phyloP scores from a whole-genome alignment of 2,888 invertebrate genomes.

The Incurvaria masculella region DNA sequence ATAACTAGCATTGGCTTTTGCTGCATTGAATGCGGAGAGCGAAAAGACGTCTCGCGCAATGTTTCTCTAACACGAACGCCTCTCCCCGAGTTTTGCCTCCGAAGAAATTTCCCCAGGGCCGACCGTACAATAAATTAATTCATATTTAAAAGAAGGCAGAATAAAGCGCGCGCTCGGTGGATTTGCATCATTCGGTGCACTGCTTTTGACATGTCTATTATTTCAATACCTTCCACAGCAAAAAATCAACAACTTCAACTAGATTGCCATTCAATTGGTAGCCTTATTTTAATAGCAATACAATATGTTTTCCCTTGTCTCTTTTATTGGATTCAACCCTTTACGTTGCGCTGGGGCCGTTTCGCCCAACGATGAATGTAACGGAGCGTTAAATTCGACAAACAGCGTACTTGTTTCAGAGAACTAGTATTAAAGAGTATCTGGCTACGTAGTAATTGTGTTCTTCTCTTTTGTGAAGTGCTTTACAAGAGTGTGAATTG shows the following conservation, averaged over 20 bases:
- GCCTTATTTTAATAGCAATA: no score
- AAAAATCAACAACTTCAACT: no score
- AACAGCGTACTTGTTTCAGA: background rate
- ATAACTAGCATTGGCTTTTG: no score
- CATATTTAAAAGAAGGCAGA: conserved; percentile 53
- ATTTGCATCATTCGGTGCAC: conserved; percentile 37
- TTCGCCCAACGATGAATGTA: background rate
- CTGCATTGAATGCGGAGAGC: no score
- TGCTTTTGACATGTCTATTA: conserved; percentile 51
- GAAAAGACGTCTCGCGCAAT: no score
- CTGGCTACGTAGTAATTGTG: no score
- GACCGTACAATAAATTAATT: conserved; percentile 45
- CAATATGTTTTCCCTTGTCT: no score
- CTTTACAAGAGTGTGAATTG: no score
- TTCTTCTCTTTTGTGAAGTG: no score
- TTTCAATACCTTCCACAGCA: conserved; percentile 19
- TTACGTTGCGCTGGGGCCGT: background rate
- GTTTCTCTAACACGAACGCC: no score
- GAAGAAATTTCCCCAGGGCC: background rate
- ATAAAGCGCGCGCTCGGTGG: conserved; percentile 47
- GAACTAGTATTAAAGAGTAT: background rate
- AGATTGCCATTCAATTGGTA: no score
- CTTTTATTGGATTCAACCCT: background rate
- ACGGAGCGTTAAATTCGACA: background rate
- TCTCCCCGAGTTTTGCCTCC: no score